These are phyloP conservation scores for Bombus pyrosoma DNA, from an alignment of 1,140 invertebrate species.

Conservation along the genomic window DNA sequence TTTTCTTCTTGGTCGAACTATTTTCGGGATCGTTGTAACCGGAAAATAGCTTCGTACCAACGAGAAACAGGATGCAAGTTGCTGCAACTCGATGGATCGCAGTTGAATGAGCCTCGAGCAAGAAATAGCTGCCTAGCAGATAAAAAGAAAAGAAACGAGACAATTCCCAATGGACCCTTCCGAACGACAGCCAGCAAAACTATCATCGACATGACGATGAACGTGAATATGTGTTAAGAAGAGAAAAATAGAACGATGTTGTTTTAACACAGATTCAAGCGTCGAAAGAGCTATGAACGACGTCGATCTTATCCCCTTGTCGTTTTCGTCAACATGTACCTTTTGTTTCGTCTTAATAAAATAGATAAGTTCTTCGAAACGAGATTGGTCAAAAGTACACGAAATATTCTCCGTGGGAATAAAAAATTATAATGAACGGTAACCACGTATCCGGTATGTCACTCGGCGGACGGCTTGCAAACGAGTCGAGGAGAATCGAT, in stretches of 20 bases:
- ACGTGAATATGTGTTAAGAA: not conserved
- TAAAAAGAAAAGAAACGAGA: not conserved
- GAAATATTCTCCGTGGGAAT: not conserved
- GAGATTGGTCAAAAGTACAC: not conserved
- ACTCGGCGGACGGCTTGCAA: slow-evolving; percentile 59
- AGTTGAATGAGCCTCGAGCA: slow-evolving; percentile 27
- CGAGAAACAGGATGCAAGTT: slow-evolving; percentile 9
- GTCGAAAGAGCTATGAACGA: slow-evolving; percentile 4
- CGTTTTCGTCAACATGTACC: no score
- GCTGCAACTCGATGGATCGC: slow-evolving; percentile 41
- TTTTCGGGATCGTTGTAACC: slow-evolving; percentile 38
- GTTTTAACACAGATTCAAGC: slow-evolving; percentile 29
- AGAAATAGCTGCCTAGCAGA: slow-evolving; percentile 28
- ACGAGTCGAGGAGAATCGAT: slow-evolving; percentile 72
- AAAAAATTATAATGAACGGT: slow-evolving; percentile 40
- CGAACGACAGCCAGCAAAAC: slow-evolving; percentile 9
- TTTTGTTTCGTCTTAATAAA: not conserved
- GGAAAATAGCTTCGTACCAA: slow-evolving; percentile 38
- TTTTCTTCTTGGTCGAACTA: slow-evolving; percentile 33
- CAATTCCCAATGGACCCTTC: slow-evolving; percentile 28
- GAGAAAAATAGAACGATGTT: slow-evolving; percentile 34
- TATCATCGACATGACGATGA: not conserved
- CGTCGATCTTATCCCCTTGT: not conserved
- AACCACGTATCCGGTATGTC: slow-evolving; percentile 56
- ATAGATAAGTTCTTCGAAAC: not conserved